Conservation (phyloP, 2,113 vertebrate genomes). For the Rhodinocichla rosea region DNA sequence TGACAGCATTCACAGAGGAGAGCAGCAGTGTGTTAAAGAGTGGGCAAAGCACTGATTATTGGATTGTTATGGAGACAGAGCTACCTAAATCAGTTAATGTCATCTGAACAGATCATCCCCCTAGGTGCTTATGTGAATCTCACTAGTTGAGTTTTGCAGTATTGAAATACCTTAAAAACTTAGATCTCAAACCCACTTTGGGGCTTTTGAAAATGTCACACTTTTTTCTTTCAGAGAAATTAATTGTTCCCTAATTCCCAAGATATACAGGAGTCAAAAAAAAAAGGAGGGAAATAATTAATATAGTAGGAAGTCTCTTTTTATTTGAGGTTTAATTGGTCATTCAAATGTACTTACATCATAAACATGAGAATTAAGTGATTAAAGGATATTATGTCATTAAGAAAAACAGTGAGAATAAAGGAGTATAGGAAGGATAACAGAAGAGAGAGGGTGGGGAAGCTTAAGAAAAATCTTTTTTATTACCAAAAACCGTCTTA, state of each 20-base stretch:
- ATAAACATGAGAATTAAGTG: not conserved
- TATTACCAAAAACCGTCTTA: not conserved
- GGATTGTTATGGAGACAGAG: not conserved
- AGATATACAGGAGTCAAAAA: not conserved
- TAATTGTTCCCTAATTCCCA: not conserved
- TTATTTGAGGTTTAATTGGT: not conserved
- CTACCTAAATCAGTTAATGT: not conserved
- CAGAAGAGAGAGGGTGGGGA: conserved; percentile 7
- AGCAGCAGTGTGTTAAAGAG: not conserved
- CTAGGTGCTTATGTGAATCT: not conserved
- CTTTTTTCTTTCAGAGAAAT: not conserved
- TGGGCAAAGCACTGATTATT: not conserved
- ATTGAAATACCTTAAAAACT: not conserved
- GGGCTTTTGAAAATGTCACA: not conserved
- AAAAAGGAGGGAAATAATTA: not conserved
- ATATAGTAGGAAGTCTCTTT: not conserved
- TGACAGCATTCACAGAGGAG: not conserved
- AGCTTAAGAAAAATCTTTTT: not conserved
- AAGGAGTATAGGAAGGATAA: not conserved
- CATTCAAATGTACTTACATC: not conserved
- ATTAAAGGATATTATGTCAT: conserved; percentile 34
- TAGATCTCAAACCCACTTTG: not conserved
- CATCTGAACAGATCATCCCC: not conserved
- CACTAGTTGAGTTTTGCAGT: not conserved
- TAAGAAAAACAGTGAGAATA: conserved; percentile 9